Percentiles rank a stretch among this genome's conserved stretches.
These are phyloP conservation scores for Diarsia mendica DNA, from an alignment of 2,888 invertebrate genomes.

Conservation along the genomic window DNA sequence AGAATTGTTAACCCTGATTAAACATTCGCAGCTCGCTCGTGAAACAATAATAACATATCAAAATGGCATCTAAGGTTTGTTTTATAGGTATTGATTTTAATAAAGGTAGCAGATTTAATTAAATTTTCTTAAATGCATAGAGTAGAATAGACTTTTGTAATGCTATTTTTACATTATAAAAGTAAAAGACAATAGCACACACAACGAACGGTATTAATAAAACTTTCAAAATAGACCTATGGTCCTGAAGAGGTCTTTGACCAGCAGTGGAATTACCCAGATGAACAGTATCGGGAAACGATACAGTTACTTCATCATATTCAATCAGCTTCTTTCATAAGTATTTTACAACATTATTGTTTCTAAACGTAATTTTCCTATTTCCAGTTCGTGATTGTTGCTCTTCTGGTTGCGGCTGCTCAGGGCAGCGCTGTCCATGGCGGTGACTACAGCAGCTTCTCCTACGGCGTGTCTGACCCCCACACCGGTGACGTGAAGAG, in stretches of 20 bases:
- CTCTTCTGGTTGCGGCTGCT: slow-evolving; percentile 85
- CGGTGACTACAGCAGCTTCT: slow-evolving; percentile 85
- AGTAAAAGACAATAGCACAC: too few species aligned
- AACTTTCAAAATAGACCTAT: not conserved
- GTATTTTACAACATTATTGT: not conserved
- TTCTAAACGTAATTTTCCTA: slow-evolving; percentile 9
- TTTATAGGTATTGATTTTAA: slow-evolving; percentile 4
- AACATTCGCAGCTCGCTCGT: slow-evolving; percentile 86
- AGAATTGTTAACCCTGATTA: slow-evolving; percentile 75
- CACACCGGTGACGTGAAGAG: slow-evolving; percentile 88
- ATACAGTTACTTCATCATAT: too few species aligned
- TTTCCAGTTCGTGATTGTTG: slow-evolving; percentile 86
- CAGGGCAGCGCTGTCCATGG: slow-evolving; percentile 84
- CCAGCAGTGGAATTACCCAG: too few species aligned
- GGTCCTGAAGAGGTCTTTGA: not conserved
- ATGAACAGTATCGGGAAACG: too few species aligned
- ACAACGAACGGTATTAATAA: not conserved
- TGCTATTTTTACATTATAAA: too few species aligned
- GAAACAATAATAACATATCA: slow-evolving; percentile 82
- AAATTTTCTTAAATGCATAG: not conserved
- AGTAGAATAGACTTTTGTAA: not conserved
- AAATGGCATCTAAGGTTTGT: slow-evolving; percentile 88
- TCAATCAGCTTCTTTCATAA: not conserved
- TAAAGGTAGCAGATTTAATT: not conserved
- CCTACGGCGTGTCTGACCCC: slow-evolving; percentile 87